Evolutionary conservation across 2,888 invertebrate species (phyloP), one percentile per base, ranked within the genome.

Genomic region (Helicoverpa assulta): DNA sequence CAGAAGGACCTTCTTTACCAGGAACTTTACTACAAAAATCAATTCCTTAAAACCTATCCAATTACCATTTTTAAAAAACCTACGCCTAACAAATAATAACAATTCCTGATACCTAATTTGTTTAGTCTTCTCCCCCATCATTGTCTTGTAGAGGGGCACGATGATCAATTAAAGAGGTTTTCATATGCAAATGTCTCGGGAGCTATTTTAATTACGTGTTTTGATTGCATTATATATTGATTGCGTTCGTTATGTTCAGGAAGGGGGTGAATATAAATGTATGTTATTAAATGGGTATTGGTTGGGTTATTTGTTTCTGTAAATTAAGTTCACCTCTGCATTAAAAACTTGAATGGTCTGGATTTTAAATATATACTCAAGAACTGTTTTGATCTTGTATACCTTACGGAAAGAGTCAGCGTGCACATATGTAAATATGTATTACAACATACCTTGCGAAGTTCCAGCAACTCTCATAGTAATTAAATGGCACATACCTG

Each of bases 161-260:
- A 89, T 90, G 94, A 94, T 94, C 94, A 92, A 94, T 94, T 93
- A 94, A 90, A 91, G 87, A 91, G 92, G 93, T 95, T 95, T 94
- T 94, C 94, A 94, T 92, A 95, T 94, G 94, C 93, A 94, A 95
- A 95, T 94, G 87, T 88, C 89, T 83, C 87, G 93, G 93, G 92
- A 91, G 93, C 91, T 88, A 90, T 94, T 93, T 93, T 94, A 94
- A 95, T 95, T 93, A 92, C 90, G 89, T 90, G 89, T 92, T 91
- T 90, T 92, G 91, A 94, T 94, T 92, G 92, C 92, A 91, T 93
- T 92, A 93, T 89, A 89, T 94, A 95, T 94, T 93, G 94, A 94
- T 94, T 91, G 93, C 87, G 88, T 92, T 91, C 88, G 89, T 92
- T 91, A 90, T 81, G 77, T 79, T 67, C 52, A 68, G 8, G 62